phyloP scores from a whole-genome alignment of 1,140 invertebrate species.

The Protaetia brevitarsis region DNA sequence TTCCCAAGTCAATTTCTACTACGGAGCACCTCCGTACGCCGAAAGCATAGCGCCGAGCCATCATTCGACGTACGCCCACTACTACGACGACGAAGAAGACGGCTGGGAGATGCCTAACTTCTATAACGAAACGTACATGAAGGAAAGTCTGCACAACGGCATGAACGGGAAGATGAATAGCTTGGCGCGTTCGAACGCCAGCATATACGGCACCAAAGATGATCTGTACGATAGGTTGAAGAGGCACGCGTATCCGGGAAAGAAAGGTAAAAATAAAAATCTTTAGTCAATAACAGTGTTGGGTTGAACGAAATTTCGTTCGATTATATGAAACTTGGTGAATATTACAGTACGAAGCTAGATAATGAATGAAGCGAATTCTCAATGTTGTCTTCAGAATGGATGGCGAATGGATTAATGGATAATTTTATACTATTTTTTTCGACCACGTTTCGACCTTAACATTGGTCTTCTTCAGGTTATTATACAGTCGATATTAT shows the following conservation, averaged over 20 bases:
- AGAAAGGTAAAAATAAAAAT: slow-evolving; percentile 72
- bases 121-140: slow-evolving; percentile 96
- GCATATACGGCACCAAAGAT: slow-evolving; percentile 93
- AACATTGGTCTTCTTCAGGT: too few relatives aligned
- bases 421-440: too few relatives aligned
- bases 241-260: slow-evolving; percentile 91
- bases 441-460: too few relatives aligned
- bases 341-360: not conserved
- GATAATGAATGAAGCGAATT: too few relatives aligned
- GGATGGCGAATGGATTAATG: not conserved
- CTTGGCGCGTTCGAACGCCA: slow-evolving; percentile 85
- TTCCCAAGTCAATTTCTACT: slow-evolving; percentile 94
- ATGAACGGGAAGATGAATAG: slow-evolving; percentile 81
- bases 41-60: slow-evolving; percentile 93
- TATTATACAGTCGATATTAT: too few relatives aligned
- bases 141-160: slow-evolving; percentile 81
- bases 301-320: slow-evolving; percentile 20
- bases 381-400: not conserved
- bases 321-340: not conserved
- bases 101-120: slow-evolving; percentile 98
- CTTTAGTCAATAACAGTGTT: not conserved
- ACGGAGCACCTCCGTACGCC: slow-evolving; percentile 89
- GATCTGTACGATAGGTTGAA: slow-evolving; percentile 94
- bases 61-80: slow-evolving; percentile 92
- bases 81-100: slow-evolving; percentile 92